Evolutionary conservation across 2,113 vertebrate species (phyloP).

Genomic region (Physeter macrocephalus): DNA sequence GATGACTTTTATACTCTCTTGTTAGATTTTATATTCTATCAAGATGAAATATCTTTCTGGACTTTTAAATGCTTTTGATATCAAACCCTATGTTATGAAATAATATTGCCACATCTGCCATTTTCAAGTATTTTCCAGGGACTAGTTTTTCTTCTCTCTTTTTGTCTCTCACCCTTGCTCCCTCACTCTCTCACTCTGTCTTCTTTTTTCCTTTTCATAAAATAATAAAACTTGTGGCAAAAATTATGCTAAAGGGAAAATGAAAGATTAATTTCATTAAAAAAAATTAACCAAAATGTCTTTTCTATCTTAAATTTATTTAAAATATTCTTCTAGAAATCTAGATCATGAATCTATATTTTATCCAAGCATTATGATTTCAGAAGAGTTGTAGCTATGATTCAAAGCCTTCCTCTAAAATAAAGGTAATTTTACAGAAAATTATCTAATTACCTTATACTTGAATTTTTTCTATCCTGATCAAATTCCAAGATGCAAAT

Average conservation of each 20-base stretch:
- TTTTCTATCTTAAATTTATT: slow-evolving; percentile 19
- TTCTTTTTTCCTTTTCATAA: neutral
- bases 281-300: neutral
- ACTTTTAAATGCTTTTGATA: neutral
- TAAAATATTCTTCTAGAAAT: neutral
- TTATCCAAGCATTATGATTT: neutral
- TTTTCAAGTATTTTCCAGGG: neutral
- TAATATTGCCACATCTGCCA: neutral
- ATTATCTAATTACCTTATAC: neutral
- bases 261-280: neutral
- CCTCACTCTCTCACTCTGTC: neutral
- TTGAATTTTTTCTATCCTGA: neutral
- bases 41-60: neutral
- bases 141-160: neutral
- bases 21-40: neutral
- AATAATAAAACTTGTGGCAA: neutral
- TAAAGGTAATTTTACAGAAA: neutral
- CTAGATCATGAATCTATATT: neutral
- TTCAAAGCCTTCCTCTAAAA: neutral
- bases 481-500: neutral
- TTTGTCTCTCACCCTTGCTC: neutral
- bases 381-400: neutral
- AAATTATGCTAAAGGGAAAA: neutral
- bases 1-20: neutral
- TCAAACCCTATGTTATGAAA: neutral